Percentiles rank a stretch among this genome's conserved stretches.
Conservation (phyloP, 1,140 invertebrate genomes). For the Caenorhabditis brenneri region DNA sequence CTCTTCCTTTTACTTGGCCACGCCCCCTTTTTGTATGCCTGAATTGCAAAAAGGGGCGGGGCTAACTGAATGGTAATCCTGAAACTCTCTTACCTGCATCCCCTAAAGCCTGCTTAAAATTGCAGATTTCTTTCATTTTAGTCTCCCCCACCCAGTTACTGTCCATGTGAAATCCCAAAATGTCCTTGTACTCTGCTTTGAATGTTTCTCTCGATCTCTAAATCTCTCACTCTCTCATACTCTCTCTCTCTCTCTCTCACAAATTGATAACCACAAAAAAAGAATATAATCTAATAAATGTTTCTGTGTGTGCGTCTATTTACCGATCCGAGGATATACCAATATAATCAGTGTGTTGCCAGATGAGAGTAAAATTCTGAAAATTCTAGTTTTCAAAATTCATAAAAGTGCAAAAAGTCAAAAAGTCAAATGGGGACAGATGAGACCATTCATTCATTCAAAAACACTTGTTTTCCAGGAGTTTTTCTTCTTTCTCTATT, state of each 20-base stretch:
- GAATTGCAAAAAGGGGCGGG: neutral
- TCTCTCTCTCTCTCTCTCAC: neutral
- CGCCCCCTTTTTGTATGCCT: neutral
- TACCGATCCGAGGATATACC: neutral
- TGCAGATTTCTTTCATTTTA: neutral
- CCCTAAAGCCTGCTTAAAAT: neutral
- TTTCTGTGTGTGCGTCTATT: neutral
- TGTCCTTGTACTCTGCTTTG: neutral
- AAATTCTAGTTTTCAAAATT: too few relatives aligned
- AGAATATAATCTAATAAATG: neutral
- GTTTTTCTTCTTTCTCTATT: neutral
- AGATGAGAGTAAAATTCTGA: neutral
- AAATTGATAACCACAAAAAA: neutral
- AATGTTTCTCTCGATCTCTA: neutral
- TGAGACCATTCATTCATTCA: neutral
- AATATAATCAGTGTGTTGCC: neutral
- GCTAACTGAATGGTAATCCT: neutral
- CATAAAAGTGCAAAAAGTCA: neutral
- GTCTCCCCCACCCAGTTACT: neutral
- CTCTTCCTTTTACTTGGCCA: too few relatives aligned
- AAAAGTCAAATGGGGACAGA: constrained; percentile 1
- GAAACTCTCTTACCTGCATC: neutral
- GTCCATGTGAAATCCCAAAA: neutral
- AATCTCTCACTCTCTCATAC: neutral
- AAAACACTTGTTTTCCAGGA: neutral